Base-by-base conservation (phyloP, 2,113 vertebrate genomes). In the Mystacornis crossleyi region DNA sequence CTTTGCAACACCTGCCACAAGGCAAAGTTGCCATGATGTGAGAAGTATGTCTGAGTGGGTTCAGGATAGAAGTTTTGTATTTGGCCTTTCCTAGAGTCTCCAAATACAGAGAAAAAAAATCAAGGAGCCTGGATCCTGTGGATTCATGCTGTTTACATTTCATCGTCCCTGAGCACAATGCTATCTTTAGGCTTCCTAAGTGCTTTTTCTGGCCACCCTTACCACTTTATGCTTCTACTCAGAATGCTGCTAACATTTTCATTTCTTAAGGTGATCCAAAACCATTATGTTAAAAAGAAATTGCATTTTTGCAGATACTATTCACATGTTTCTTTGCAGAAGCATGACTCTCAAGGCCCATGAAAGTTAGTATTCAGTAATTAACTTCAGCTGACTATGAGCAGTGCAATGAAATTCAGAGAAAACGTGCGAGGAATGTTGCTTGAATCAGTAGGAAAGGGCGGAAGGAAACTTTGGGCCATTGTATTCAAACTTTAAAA, bases 121-220 rank as follows among this genome's bases (percentile, higher is more conserved):
- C 2, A 17, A 58, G 21, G 21, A 50, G 5, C 19, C 11, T 2
- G 0, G 16, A n/a, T 36, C 36, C 20, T 48, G 4, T 54, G 34
- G 18, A 42, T 11, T 53, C 6, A 4, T 4, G 1, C 6, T 48
- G 16, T 53, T 70, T 45, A 31, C 0, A 0, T 26, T 12, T 48
- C 12, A 18, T 14, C 20, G 19, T 50, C 7, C 8, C 18, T 66
- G 47, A 82, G 26, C 40, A 16, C 21, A 54, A 1, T 66, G 21
- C 33, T n/a, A 13, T 2, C 0, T n/a, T 60, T 15, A 55, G 70
- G 11, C 36, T 31, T 23, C 28, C 7, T 47, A 31, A 53, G 31
- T 43, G 28, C 10, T 62, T 83, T 91, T 71, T 75, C 61, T 74
- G 42, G 14, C 67, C 25, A 20, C 4, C 80, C 31, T 62, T 72